Evolutionary conservation across 2,888 invertebrate genomes (phyloP), one percentile per base, ranked within the genome.

Genomic region (Eupithecia dodoneata): DNA sequence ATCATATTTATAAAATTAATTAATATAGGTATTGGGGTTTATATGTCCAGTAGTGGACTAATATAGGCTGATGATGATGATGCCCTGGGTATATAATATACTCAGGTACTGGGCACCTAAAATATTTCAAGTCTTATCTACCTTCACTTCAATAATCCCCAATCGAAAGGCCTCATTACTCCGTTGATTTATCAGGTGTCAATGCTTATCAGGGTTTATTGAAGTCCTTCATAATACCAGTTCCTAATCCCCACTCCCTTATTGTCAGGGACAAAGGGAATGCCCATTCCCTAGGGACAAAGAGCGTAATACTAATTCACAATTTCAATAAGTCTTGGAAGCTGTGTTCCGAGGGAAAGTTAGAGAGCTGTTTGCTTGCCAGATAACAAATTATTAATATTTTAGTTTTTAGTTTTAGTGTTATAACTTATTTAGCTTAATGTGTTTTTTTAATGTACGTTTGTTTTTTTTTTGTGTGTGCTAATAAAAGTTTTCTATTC

Each of bases 251-350:
- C 42, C 15, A 3, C 6, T 66, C 13, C 42, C 42, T 66, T 30
- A 66, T 42, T 66, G 66, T 66, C 66, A 66, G 15, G 13, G 42
- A 66, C 66, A 66, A 66, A 66, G 66, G 66, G 70, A 65, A 66
- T 70, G 69, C 70, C 78, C 76, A 79, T 77, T 79, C 77, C 72
- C 45, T 67, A 69, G 70, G 74, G 80, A 80, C 79, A 79, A 81
- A 52, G 67, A 65, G 18, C 41, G 49, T 44, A 67, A 63, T 67
- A 74, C 67, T 72, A 74, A 77, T 77, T 77, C 74, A 74, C 77
- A 77, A 72, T 77, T 76, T 74, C 77, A 77, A 77, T 77, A 77
- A 67, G 76, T 67, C 66, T 59, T 63, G 18, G 77, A 41, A 59
- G 30, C 42, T 13, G 4, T 65, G 65, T 41, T 66, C 5, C 41